Percentiles rank a stretch among this genome's conserved stretches.
Evolutionary conservation across 2,888 invertebrate species (phyloP).

Genomic region (Clunio marinus): DNA sequence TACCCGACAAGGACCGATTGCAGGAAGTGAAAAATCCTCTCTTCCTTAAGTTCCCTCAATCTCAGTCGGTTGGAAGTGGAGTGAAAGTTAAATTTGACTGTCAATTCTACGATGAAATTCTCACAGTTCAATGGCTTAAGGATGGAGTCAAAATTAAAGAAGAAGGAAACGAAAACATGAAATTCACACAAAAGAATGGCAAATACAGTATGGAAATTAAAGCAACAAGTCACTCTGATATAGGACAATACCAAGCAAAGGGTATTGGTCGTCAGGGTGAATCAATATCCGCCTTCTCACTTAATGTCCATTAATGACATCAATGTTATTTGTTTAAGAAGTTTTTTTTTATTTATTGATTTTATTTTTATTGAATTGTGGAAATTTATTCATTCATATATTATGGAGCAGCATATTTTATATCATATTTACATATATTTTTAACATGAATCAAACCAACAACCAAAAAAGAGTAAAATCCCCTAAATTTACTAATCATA

Average conservation of each 20-base stretch:
- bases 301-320: conserved; percentile 61
- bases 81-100: conserved; percentile 77
- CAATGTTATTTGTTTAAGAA: neutral
- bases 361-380: conserved; percentile 3
- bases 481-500: neutral
- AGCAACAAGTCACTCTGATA: conserved; percentile 69
- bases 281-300: conserved; percentile 76
- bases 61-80: conserved; percentile 74
- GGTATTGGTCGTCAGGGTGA: conserved; percentile 84
- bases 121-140: conserved; percentile 79
- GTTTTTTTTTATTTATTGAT: neutral
- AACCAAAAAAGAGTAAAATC: neutral
- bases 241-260: conserved; percentile 83
- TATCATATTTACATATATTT: conserved; percentile 22
- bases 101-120: conserved; percentile 67
- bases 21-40: conserved; percentile 69
- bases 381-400: neutral
- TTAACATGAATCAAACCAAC: too few species aligned
- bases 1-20: conserved; percentile 32
- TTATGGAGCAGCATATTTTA: neutral
- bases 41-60: conserved; percentile 85
- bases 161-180: conserved; percentile 65
- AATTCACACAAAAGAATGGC: conserved; percentile 76
- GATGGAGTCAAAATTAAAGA: conserved; percentile 88
- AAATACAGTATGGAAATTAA: conserved; percentile 75